Evolutionary conservation across 1,140 invertebrate species (phyloP).

Genomic region (Sycophila sp.): DNA sequence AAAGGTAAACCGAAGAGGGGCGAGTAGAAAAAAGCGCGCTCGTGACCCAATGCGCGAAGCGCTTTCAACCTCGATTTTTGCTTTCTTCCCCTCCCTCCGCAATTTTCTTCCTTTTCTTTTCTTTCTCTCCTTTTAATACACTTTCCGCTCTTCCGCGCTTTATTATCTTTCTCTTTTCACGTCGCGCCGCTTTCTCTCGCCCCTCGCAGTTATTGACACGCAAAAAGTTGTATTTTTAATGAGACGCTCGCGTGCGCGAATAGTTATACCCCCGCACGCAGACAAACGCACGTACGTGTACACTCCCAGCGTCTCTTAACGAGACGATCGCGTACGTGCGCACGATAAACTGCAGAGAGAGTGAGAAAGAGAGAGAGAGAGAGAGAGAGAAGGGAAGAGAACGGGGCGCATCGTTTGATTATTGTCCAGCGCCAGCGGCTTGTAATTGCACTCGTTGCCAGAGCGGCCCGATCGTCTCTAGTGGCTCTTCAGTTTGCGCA

Average conservation of each 20-base stretch:
- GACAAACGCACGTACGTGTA: too few relatives aligned
- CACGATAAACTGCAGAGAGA: not conserved
- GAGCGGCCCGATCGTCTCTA: constrained; percentile 2
- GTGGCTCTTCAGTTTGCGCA: too few relatives aligned
- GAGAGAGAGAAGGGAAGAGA: not conserved
- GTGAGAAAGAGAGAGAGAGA: not conserved
- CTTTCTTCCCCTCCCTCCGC: too few relatives aligned
- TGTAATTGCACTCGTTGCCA: constrained; percentile 27
- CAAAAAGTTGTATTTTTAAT: constrained; percentile 25
- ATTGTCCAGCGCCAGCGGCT: not conserved
- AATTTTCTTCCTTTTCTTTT: not conserved
- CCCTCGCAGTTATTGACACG: not conserved
- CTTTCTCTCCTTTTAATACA: not conserved
- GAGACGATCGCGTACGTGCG: not conserved
- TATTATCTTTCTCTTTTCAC: not conserved
- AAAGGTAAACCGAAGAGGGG: not conserved
- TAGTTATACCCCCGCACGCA: too few relatives aligned
- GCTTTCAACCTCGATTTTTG: not conserved
- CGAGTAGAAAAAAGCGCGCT: too few relatives aligned
- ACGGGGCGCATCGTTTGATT: constrained; percentile 17
- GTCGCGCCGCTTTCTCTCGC: not conserved
- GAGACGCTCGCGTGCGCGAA: too few relatives aligned
- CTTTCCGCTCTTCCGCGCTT: not conserved
- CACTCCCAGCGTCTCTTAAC: too few relatives aligned
- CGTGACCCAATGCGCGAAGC: not conserved